phyloP scores from a whole-genome alignment of 2,797 vertebrate genomes.

The Danio jaintianensis region DNA sequence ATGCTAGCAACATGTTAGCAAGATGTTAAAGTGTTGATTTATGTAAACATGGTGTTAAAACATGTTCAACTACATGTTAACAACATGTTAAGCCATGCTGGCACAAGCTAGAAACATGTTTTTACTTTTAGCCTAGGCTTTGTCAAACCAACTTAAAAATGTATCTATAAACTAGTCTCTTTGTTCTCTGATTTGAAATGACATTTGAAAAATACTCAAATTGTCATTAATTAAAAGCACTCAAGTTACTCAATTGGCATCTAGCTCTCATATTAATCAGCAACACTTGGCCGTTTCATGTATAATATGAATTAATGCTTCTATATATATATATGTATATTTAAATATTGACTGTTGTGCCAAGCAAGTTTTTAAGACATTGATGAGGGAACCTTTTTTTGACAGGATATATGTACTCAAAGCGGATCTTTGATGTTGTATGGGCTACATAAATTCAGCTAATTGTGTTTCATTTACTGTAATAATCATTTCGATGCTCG shows the following conservation, averaged over 20 bases:
- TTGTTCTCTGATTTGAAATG: background rate
- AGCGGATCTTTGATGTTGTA: conserved; percentile 20
- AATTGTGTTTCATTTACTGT: conserved; percentile 30
- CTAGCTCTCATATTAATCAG: conserved; percentile 22
- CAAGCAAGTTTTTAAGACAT: conserved; percentile 69
- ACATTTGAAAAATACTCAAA: background rate
- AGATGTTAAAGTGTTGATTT: no score
- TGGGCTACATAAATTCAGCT: conserved; percentile 19
- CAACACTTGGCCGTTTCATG: conserved; percentile 39
- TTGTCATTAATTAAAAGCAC: conserved; percentile 1
- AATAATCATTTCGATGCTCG: conserved; percentile 18
- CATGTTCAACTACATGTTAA: no score
- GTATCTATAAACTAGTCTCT: no score
- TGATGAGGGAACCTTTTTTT: conserved; percentile 32
- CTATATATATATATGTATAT: conserved; percentile 11
- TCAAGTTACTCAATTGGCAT: background rate
- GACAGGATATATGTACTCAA: conserved; percentile 34
- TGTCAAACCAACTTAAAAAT: no score
- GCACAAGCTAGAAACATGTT: no score
- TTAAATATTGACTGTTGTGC: conserved; percentile 73
- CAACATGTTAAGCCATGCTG: no score
- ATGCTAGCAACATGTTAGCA: no score
- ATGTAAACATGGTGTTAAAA: no score
- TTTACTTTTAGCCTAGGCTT: no score
- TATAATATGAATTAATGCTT: conserved; percentile 47